These are phyloP conservation scores for Bombus cullumanus DNA, from an alignment of 1,140 invertebrate species.

Conservation along the genomic window DNA sequence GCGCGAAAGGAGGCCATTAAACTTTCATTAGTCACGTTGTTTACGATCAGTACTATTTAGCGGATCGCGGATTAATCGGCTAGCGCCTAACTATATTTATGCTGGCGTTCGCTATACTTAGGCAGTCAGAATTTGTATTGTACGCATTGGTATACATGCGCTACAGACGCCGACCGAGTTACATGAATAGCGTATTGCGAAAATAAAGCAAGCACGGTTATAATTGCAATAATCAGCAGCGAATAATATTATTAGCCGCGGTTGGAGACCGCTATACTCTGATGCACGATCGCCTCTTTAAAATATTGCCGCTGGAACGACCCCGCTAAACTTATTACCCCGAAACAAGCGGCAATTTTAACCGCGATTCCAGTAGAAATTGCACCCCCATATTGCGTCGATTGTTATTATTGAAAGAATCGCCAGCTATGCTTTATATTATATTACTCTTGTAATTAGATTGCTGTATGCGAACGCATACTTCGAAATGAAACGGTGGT, in stretches of 20 bases:
- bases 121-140: slow-evolving; percentile 12
- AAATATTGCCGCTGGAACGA: neutral
- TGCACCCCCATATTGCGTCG: neutral
- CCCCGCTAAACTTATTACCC: neutral
- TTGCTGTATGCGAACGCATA: neutral
- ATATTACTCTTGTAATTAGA: neutral
- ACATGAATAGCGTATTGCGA: slow-evolving; percentile 20
- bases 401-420: neutral
- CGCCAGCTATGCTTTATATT: neutral
- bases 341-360: slow-evolving; percentile 22
- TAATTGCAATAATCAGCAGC: slow-evolving; percentile 14
- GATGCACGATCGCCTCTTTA: neutral
- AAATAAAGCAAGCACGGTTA: slow-evolving; percentile 23
- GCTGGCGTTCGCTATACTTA: neutral
- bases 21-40: slow-evolving; percentile 1
- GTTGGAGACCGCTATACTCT: neutral
- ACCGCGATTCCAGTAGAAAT: neutral
- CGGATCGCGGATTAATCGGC: neutral
- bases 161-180: slow-evolving; percentile 4
- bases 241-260: slow-evolving; percentile 14
- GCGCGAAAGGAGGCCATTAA: neutral
- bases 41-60: neutral
- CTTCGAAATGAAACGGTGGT: neutral
- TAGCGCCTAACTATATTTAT: neutral
- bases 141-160: neutral